Evolutionary conservation across 2,888 invertebrate species (phyloP).

Genomic region (Drosophila limbata): DNA sequence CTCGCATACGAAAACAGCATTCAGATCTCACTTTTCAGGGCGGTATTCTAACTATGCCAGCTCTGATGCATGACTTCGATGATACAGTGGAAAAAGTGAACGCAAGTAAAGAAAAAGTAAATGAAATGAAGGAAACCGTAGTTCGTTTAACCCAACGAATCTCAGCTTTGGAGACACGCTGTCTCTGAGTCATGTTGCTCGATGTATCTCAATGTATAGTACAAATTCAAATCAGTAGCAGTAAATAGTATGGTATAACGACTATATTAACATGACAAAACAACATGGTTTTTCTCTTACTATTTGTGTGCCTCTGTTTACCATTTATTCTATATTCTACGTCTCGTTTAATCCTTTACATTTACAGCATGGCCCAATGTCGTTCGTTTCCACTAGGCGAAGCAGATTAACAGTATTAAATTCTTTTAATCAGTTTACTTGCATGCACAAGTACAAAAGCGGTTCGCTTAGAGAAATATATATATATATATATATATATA

Average conservation of each 20-base stretch:
- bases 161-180: slow-evolving; percentile 20
- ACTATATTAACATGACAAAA: background rate
- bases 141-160: slow-evolving; percentile 32
- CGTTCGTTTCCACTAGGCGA: slow-evolving; percentile 72
- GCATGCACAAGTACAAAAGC: slow-evolving; percentile 72
- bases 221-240: slow-evolving; percentile 7
- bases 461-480: slow-evolving; percentile 31
- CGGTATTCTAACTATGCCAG: slow-evolving; percentile 80
- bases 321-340: background rate
- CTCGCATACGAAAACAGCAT: slow-evolving; percentile 55
- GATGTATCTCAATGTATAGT: background rate
- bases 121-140: slow-evolving; percentile 43
- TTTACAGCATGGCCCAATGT: slow-evolving; percentile 23
- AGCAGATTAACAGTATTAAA: slow-evolving; percentile 82
- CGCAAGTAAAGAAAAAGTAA: too few relatives aligned
- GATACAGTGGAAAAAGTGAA: slow-evolving; percentile 56
- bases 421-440: slow-evolving; percentile 80
- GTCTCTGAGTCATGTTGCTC: slow-evolving; percentile 7
- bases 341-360: slow-evolving; percentile 11
- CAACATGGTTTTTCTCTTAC: background rate
- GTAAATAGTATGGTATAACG: slow-evolving; percentile 5
- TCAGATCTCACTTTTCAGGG: slow-evolving; percentile 70
- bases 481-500: slow-evolving; percentile 1
- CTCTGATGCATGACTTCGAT: slow-evolving; percentile 81
- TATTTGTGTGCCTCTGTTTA: background rate